Base-by-base conservation (phyloP, 2,113 vertebrate genomes). In the Myotis davidii region DNA sequence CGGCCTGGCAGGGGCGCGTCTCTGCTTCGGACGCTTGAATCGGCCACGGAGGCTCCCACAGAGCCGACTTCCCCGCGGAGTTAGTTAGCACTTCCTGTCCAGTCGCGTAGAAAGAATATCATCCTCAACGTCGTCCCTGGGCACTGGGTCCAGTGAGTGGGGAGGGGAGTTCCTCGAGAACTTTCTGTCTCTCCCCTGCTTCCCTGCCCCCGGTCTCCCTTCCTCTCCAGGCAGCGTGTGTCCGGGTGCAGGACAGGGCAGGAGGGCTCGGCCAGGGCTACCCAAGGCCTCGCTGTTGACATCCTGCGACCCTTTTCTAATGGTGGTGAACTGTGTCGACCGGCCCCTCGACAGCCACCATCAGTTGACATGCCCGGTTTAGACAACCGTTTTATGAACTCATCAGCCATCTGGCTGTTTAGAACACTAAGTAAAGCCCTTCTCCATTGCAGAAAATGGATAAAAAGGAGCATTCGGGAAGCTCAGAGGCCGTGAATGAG, bases 401-500 rank as follows among this genome's bases (percentile, higher is more conserved):
- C 89, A 67, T 9, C 17, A 48, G 39, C 34, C 45, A 65, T 82
- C 86, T 94, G n/a, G 37, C 85, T 86, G 91, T 25, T 5, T 0
- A 59, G 86, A 69, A 79, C 92, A 76, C 82, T 97, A 93, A 98
- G 76, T 48, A 88, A 64, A 37, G 25, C 29, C 32, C 9, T 95
- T 94, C 97, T 96, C 32, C 76, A 52, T 99, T 99, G 90, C 98
- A 99, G 97, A 99, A 98, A 96, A 85, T 94, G 84, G 98, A 99
- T 95, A 98, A 97, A 81, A 98, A 99, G 94, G 99, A 99, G 83
- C 97, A 97, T 92, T 96, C 97, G 3, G 98, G 97, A 96, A 99
- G 99, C 97, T 97, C 98, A 65, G 99, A 99, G 98, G 97, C 98
- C 77, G 96, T 99, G 14, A 88, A 97, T 0, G 99, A 99, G 56